Conservation (phyloP, 2,888 invertebrate species). For the Melanostoma scalare region DNA sequence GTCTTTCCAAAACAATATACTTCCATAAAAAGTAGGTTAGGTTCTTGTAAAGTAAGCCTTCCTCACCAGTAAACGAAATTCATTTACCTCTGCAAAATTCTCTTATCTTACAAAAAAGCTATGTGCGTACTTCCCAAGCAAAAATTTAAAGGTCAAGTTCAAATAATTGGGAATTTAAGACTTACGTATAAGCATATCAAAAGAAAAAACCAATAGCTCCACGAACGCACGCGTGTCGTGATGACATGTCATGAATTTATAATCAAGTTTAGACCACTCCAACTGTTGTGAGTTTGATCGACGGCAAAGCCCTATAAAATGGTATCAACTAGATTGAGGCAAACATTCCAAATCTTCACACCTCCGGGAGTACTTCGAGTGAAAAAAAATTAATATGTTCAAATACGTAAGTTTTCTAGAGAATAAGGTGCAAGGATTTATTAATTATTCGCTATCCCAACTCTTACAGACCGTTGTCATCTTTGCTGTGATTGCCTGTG, state of each 20-base stretch:
- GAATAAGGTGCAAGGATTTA: neutral
- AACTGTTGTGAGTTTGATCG: neutral
- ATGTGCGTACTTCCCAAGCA: too few species aligned
- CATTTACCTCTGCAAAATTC: too few species aligned
- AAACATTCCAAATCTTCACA: neutral
- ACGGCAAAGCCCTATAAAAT: slow-evolving; percentile 2
- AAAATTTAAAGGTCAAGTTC: neutral
- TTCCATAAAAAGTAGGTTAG: too few species aligned
- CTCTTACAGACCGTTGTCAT: slow-evolving; percentile 47
- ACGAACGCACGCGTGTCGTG: neutral
- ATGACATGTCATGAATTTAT: slow-evolving; percentile 5
- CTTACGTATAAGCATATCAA: neutral
- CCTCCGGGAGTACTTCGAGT: slow-evolving; percentile 11
- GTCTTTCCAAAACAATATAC: too few species aligned
- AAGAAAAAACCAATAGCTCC: neutral
- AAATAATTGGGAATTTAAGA: neutral
- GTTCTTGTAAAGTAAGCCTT: too few species aligned
- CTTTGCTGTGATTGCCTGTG: slow-evolving; percentile 56
- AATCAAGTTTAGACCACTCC: neutral
- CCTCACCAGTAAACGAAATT: too few species aligned
- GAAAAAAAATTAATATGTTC: slow-evolving; percentile 36
- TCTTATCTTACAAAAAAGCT: too few species aligned
- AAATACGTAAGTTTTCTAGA: slow-evolving; percentile 33
- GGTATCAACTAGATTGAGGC: neutral
- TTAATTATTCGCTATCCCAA: neutral